phyloP scores from a whole-genome alignment of 2,113 vertebrate species.

The Albula goreensis region DNA sequence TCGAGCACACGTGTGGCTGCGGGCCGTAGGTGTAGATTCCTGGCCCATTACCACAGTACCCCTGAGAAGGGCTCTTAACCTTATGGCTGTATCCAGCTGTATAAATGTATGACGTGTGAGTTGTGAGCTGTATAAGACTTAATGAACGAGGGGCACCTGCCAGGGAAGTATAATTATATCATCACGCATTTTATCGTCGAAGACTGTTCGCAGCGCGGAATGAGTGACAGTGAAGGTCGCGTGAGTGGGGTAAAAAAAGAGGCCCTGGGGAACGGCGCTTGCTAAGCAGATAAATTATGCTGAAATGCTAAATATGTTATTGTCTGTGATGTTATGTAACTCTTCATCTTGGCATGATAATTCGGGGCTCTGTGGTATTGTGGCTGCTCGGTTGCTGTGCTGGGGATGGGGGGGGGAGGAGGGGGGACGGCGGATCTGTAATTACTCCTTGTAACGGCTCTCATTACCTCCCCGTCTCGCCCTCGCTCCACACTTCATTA shows the following conservation, averaged over 20 bases:
- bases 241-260: neutral
- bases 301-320: neutral
- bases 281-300: neutral
- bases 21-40: neutral
- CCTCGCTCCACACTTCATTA: conserved; percentile 26
- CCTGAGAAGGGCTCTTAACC: neutral
- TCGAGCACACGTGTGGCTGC: neutral
- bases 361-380: neutral
- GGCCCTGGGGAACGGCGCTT: neutral
- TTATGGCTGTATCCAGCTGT: neutral
- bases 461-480: conserved; percentile 47
- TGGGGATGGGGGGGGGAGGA: neutral
- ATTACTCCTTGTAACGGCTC: conserved; percentile 51
- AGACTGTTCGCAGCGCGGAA: neutral
- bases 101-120: neutral
- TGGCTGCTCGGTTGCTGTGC: neutral
- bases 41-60: neutral
- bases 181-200: neutral
- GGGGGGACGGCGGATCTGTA: conserved; percentile 12
- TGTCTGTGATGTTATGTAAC: neutral
- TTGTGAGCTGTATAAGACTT: neutral
- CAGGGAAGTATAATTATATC: neutral
- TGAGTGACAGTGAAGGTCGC: neutral
- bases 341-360: neutral
- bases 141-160: neutral